Base-by-base conservation (phyloP, 2,797 vertebrate species). In the Xerus rutilus region DNA sequence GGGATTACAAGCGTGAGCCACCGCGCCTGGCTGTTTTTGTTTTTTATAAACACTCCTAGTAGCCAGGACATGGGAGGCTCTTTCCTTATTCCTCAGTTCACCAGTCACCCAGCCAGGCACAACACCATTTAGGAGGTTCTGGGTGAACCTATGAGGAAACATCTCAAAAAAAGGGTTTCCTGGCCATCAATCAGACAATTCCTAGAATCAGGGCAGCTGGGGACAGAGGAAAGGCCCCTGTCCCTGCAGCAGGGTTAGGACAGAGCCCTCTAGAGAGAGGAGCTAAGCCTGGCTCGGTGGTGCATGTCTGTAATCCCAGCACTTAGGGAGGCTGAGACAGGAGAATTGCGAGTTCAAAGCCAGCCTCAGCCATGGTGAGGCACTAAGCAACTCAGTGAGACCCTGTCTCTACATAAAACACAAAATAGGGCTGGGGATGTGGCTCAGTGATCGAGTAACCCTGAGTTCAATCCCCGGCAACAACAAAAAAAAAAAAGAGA, bases 11-110 rank as follows among this genome's bases (percentile, higher is more conserved):
- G n/a, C n/a, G n/a, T n/a, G n/a, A n/a, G n/a, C n/a, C n/a, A n/a
- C n/a, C n/a, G n/a, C n/a, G n/a, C n/a, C n/a, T n/a, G n/a, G n/a
- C n/a, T n/a, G n/a, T n/a, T n/a, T n/a, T n/a, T n/a, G n/a, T n/a
- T 70, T 79, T 92, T 96, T 89, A 62, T 20, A 39, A 59, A 85
- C 28, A 23, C 64, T 86, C 69, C 92, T 52, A 0, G 94, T 64
- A 94, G 95, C 79, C 67, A 3, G 69, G 6, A 62, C 28, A 25
- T 39, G 30, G 35, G 23, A 47, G 79, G 28, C 10, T 7, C 9
- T 0, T 2, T 74, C 25, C 35, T n/a, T 25, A 54, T 25, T 84
- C 52, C 69, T 67, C 30, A 59, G 79, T 57, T 6, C 52, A 39
- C 25, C 14, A 49, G 62, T 74, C 74, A 64, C 65, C 5, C 72